Base-by-base conservation (phyloP, 2,888 invertebrate genomes). In the Lasioglossum zephyrum region DNA sequence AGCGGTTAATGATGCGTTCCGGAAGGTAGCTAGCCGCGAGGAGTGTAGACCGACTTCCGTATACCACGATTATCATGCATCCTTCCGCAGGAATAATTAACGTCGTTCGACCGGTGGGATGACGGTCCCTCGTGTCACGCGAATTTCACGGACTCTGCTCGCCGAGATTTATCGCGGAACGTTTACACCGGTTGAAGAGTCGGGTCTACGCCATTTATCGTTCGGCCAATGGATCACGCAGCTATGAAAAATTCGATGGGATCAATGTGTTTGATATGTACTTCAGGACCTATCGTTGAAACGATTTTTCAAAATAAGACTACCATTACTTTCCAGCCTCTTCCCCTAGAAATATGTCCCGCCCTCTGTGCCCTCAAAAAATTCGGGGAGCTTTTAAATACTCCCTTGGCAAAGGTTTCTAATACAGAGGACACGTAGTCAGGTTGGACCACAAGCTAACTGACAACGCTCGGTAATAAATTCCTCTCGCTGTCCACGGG, bases 51-150 rank as follows among this genome's bases (percentile, higher is more conserved):
- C 74, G 44, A 75, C 77, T 81, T 84, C 77, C 77, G 78, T 70
- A 79, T 74, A 69, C 60, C 22, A 74, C 76, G 81, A 85, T 86
- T 87, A 85, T 82, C 84, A 77, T 49, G 66, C 69, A 79, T 84
- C 87, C 82, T 86, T 86, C 79, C 81, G 77, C 74, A 73, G 77
- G 85, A 85, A 87, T 90, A 90, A 90, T 90, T 87, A 87, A 86
- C 84, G 81, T 79, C 82, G 79, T 82, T 84, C 78, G 36, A 69
- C 60, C 81, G 75, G 70, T 63, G 57, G 74, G 79, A 81, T 76
- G 77, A 83, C 77, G 83, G 89, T 88, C 87, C 81, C 84, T 80
- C 73, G 88, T 73, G 87, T 85, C 78, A 86, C 78, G 41, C 79
- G 75, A 84, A 88, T 87, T 87, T 85, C 84, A 85, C 81, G 85